phyloP scores from a whole-genome alignment of 2,113 vertebrate species.

The Dascyllus trimaculatus region DNA sequence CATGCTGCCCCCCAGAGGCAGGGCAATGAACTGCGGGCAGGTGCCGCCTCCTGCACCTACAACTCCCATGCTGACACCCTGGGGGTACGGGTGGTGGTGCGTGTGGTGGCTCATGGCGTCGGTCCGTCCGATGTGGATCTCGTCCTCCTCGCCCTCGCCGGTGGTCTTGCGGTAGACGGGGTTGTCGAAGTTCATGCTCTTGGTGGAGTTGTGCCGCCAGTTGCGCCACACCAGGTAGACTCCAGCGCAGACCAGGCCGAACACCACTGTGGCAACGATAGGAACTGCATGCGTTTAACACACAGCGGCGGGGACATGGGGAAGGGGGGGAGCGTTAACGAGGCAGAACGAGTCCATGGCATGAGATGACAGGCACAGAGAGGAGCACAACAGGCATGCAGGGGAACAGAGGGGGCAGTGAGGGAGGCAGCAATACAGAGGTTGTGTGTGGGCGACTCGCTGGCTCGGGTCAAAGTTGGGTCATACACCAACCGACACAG shows the following conservation, averaged over 20 bases:
- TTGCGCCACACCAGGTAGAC: slow-evolving; percentile 97
- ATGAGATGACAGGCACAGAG: slow-evolving; percentile 72
- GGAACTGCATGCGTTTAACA: slow-evolving; percentile 88
- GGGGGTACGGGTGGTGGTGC: slow-evolving; percentile 82
- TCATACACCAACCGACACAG: not conserved
- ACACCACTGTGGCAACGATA: slow-evolving; percentile 90
- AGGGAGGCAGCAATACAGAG: slow-evolving; percentile 1
- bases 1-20: slow-evolving; percentile 82
- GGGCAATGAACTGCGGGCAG: slow-evolving; percentile 84
- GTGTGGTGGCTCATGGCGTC: slow-evolving; percentile 90
- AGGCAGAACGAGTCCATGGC: slow-evolving; percentile 69
- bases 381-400: slow-evolving; percentile 61
- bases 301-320: slow-evolving; percentile 76
- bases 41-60: slow-evolving; percentile 69
- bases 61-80: slow-evolving; percentile 83
- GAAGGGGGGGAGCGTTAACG: slow-evolving; percentile 76
- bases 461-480: slow-evolving; percentile 8
- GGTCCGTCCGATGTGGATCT: slow-evolving; percentile 94
- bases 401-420: slow-evolving; percentile 41
- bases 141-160: slow-evolving; percentile 93
- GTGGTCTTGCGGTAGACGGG: slow-evolving; percentile 98
- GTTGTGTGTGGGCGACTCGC: slow-evolving; percentile 44
- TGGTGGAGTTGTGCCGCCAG: slow-evolving; percentile 96
- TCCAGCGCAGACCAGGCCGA: slow-evolving; percentile 91
- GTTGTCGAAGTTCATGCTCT: slow-evolving; percentile 99